Conservation (phyloP, 2,797 vertebrate genomes). For the Eulemur albifrons region DNA sequence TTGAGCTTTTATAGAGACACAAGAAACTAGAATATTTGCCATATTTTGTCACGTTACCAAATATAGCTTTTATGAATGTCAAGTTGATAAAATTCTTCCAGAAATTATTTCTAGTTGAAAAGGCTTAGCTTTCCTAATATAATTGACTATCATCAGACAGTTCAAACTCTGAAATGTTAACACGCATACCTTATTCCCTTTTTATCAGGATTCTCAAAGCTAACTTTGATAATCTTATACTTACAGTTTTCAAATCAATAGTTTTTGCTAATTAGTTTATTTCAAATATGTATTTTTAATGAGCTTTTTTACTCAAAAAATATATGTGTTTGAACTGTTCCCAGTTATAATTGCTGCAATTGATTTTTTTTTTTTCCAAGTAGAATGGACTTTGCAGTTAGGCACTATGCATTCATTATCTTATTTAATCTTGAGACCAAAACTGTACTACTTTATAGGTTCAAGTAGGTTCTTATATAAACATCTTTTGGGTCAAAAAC, state of each 20-base stretch:
- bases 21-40: constrained; percentile 4
- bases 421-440: background rate
- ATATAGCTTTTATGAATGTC: background rate
- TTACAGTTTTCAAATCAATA: background rate
- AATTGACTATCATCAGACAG: background rate
- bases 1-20: background rate
- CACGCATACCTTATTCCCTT: background rate
- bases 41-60: constrained; percentile 19
- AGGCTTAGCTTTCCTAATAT: background rate
- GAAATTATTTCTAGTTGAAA: constrained; percentile 36
- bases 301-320: background rate
- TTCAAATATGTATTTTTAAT: background rate
- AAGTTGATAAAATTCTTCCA: constrained; percentile 1
- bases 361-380: background rate
- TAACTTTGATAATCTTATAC: background rate
- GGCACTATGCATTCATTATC: background rate
- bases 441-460: background rate
- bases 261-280: background rate
- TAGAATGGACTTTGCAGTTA: background rate
- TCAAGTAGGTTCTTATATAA: background rate
- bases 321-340: background rate
- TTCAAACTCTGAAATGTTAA: background rate
- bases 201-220: background rate
- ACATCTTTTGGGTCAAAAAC: background rate
- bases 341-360: background rate